Percentiles rank a stretch among this genome's conserved stretches.
Conservation (phyloP, 2,113 vertebrate genomes). For the Gnathochromis pfefferi region DNA sequence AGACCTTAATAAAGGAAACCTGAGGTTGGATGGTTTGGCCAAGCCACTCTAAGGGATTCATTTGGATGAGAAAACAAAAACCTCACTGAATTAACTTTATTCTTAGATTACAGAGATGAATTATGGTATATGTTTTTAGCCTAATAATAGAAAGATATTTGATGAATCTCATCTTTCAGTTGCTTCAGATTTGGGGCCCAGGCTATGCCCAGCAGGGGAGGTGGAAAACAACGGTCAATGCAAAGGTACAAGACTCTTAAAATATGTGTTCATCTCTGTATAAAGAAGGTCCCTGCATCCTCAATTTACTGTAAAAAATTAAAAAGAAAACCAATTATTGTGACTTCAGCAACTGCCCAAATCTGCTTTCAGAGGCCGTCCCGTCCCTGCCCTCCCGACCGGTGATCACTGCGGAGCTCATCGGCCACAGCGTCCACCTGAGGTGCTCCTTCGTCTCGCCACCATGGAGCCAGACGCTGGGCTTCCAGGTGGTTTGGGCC, state of each 20-base stretch:
- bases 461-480: not conserved
- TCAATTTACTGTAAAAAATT: not conserved
- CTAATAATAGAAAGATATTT: not conserved
- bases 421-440: conserved; percentile 66
- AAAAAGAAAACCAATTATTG: not conserved
- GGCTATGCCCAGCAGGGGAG: conserved; percentile 58
- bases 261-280: not conserved
- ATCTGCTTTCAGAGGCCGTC: conserved; percentile 21
- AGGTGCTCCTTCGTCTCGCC: conserved; percentile 61
- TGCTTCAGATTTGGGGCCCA: conserved; percentile 47
- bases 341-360: not conserved
- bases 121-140: not conserved
- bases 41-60: not conserved
- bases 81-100: not conserved
- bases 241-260: conserved; percentile 48
- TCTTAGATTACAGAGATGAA: not conserved
- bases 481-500: conserved; percentile 74
- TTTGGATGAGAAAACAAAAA: not conserved
- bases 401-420: conserved; percentile 55
- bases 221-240: conserved; percentile 60
- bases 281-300: not conserved
- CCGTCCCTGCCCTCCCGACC: conserved; percentile 54
- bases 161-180: conserved; percentile 24
- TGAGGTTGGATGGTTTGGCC: not conserved
- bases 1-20: not conserved